Base-by-base conservation (phyloP, 1,140 invertebrate species). In the Oryzaephilus surinamensis region DNA sequence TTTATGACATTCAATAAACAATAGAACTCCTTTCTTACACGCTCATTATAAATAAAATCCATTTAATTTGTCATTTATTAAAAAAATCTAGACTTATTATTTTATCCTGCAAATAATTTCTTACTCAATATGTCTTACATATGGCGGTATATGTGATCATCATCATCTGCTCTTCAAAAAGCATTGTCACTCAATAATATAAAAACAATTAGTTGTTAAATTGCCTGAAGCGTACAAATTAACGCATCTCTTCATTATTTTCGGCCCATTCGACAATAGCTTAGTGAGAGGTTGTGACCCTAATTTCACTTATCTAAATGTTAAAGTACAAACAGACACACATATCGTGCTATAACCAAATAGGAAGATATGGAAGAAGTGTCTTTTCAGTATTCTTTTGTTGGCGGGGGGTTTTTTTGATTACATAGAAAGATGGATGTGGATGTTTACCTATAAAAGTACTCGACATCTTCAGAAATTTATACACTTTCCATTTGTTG, bases 281-380 rank as follows among this genome's bases (percentile, higher is more conserved):
- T n/a, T n/a, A 13, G 50, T 50, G 50, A 52, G 50, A 50, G 48
- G 45, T 46, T 46, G 38, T 52, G 50, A 52, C 50, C 50, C 48
- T 42, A 44, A 45, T 52, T 52, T 47, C 41, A 36, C 45, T 45
- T 45, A 50, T 45, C 48, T 16, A 45, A 50, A 42, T 40, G 28
- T 38, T 45, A 45, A 43, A 24, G 16, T 15, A 24, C 17, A 21
- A n/a, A 24, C 28, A 43, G n/a, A 15, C n/a, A n/a, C n/a, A n/a
- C n/a, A n/a, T n/a, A n/a, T n/a, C 12, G 24, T 28, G 24, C 28
- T 8, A 33, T 33, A n/a, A n/a, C n/a, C n/a, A n/a, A n/a, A n/a
- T 13, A 28, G 33, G 30, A 38, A 43, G 32, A 17, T 41, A 29
- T n/a, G n/a, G n/a, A n/a, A n/a, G n/a, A n/a, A n/a, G n/a, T n/a